These are phyloP conservation scores for Amblyornis subalaris DNA, from an alignment of 2,113 vertebrate genomes.

Conservation along the genomic window DNA sequence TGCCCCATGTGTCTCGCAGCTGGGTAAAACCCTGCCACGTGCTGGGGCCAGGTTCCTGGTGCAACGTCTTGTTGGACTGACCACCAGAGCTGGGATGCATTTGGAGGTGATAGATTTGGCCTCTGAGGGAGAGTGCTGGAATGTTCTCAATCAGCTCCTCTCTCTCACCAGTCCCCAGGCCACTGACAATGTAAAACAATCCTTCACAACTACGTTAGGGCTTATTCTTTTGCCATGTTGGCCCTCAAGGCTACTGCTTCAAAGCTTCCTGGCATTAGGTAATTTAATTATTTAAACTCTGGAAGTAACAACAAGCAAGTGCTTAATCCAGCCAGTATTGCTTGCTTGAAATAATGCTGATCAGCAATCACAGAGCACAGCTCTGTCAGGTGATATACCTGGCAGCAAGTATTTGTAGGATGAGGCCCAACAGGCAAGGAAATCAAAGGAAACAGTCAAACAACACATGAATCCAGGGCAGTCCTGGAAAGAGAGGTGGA, in stretches of 20 bases:
- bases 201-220: not conserved
- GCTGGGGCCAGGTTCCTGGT: not conserved
- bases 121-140: not conserved
- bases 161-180: not conserved
- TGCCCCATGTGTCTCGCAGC: not conserved
- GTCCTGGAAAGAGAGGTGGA: constrained; percentile 31
- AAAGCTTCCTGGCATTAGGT: constrained; percentile 10
- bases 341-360: constrained; percentile 18
- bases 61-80: not conserved
- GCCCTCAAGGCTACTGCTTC: not conserved
- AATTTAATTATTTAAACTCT: constrained; percentile 8
- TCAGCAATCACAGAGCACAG: not conserved
- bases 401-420: constrained; percentile 20
- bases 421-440: not conserved
- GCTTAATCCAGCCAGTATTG: not conserved
- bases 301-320: constrained; percentile 4
- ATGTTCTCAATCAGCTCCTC: not conserved
- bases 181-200: not conserved
- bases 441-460: constrained; percentile 1
- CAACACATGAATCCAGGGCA: not conserved
- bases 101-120: not conserved
- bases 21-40: not conserved
- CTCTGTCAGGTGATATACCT: not conserved
- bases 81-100: not conserved
- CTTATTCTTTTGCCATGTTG: not conserved